A percentile compares a stretch with the other conserved stretches of the same genome.
These are phyloP conservation scores for Helleia helle DNA, from an alignment of 2,888 invertebrate genomes.

Conservation along the genomic window DNA sequence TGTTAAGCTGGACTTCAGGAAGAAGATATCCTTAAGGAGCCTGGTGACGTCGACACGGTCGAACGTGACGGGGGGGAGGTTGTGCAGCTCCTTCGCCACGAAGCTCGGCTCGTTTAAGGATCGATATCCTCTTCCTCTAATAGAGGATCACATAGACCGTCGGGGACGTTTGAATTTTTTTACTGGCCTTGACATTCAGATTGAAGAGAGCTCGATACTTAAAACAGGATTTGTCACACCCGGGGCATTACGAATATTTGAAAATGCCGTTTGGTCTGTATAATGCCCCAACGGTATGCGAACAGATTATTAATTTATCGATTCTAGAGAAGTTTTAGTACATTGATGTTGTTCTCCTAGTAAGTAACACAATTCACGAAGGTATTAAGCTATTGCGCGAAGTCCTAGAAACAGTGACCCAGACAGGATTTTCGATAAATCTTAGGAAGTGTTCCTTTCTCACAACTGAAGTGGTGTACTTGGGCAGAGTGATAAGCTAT, in stretches of 20 bases:
- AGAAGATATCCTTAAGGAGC: no score
- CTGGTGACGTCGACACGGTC: no score
- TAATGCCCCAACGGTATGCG: slow-evolving; percentile 10
- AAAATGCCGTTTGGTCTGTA: slow-evolving; percentile 17
- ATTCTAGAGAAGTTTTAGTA: neutral
- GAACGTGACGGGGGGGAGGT: no score
- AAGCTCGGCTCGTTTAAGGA: no score
- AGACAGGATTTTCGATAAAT: slow-evolving; percentile 19
- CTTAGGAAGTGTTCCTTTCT: slow-evolving; percentile 13
- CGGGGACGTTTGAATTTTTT: slow-evolving; percentile 16
- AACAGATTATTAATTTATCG: neutral
- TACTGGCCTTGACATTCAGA: slow-evolving; percentile 10
- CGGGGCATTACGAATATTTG: slow-evolving; percentile 15
- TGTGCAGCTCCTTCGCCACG: no score
- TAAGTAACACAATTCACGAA: slow-evolving; percentile 6
- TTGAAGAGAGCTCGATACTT: slow-evolving; percentile 10
- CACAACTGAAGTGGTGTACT: slow-evolving; percentile 16
- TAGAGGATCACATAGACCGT: slow-evolving; percentile 15
- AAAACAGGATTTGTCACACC: slow-evolving; percentile 16
- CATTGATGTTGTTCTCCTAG: neutral
- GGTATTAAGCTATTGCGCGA: slow-evolving; percentile 8
- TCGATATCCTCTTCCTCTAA: slow-evolving; percentile 18
- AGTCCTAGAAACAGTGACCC: slow-evolving; percentile 12
- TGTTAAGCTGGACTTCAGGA: no score
- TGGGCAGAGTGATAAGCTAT: slow-evolving; percentile 13